phyloP scores from a whole-genome alignment of 2,888 invertebrate species.

The Myopa tessellatipennis region DNA sequence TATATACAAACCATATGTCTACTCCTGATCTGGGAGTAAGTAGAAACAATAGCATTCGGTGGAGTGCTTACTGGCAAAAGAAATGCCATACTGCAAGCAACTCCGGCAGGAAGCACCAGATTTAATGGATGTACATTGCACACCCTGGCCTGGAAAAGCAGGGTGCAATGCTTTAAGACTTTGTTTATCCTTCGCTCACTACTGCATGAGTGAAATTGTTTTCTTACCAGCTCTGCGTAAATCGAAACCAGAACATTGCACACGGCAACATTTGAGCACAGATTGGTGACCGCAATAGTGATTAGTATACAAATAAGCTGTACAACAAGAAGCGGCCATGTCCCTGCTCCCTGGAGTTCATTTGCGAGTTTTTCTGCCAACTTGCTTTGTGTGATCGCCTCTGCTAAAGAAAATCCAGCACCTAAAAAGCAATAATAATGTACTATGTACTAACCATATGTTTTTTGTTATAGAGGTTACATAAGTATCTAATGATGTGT shows the following conservation, averaged over 20 bases:
- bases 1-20: slow-evolving; percentile 74
- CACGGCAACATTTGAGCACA: slow-evolving; percentile 87
- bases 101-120: slow-evolving; percentile 85
- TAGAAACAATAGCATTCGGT: slow-evolving; percentile 91
- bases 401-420: slow-evolving; percentile 88
- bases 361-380: slow-evolving; percentile 79
- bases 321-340: slow-evolving; percentile 71
- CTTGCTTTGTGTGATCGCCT: slow-evolving; percentile 81
- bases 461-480: no score
- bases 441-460: no score
- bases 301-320: slow-evolving; percentile 70
- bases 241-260: slow-evolving; percentile 85
- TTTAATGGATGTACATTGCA: slow-evolving; percentile 83
- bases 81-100: slow-evolving; percentile 90
- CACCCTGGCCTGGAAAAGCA: slow-evolving; percentile 72
- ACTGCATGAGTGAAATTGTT: neutral
- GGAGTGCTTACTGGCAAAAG: slow-evolving; percentile 94
- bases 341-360: slow-evolving; percentile 72
- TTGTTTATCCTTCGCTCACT: neutral
- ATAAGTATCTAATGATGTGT: no score
- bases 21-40: slow-evolving; percentile 80
- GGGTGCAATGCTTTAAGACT: neutral
- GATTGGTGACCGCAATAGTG: slow-evolving; percentile 81
- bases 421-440: slow-evolving; percentile 68
- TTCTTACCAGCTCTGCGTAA: slow-evolving; percentile 74